Evolutionary conservation across 2,888 invertebrate genomes (phyloP).

Genomic region (Drosophila siamana): DNA sequence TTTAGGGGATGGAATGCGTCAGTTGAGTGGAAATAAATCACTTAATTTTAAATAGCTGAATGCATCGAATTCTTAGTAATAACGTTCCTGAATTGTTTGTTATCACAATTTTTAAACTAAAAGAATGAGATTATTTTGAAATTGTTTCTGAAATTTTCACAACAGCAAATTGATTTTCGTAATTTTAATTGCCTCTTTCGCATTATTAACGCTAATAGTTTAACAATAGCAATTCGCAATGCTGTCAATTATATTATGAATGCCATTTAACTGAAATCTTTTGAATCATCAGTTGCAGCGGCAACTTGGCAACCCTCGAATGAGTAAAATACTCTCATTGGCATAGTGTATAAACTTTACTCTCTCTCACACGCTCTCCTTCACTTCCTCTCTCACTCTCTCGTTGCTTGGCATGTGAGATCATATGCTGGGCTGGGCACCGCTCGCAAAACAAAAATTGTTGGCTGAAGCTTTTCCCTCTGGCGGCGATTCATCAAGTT

Average conservation of each 20-base stretch:
- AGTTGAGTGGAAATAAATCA: not conserved
- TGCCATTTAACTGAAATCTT: conserved; percentile 1
- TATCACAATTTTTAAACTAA: not conserved
- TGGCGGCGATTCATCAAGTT: conserved; percentile 70
- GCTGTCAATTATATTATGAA: not conserved
- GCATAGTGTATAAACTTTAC: not conserved
- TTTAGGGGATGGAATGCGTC: not conserved
- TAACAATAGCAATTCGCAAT: not conserved
- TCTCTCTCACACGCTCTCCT: not conserved
- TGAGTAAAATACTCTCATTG: conserved; percentile 5
- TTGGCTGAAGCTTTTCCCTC: conserved; percentile 48
- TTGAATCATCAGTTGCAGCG: conserved; percentile 16
- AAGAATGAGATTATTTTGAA: not conserved
- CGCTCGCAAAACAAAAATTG: conserved; percentile 11
- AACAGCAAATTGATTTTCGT: not conserved
- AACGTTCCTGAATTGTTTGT: not conserved
- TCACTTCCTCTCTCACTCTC: not conserved
- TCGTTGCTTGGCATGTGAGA: conserved; percentile 20
- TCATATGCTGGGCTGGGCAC: conserved; percentile 29
- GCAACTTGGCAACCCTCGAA: conserved; percentile 47
- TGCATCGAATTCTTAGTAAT: not conserved
- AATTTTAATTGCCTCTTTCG: not conserved
- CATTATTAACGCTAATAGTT: not conserved
- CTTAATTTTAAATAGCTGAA: not conserved
- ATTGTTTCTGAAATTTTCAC: too few species aligned